Base-by-base conservation (phyloP, 2,888 invertebrate species). In the Cyrtodaria siliqua region DNA sequence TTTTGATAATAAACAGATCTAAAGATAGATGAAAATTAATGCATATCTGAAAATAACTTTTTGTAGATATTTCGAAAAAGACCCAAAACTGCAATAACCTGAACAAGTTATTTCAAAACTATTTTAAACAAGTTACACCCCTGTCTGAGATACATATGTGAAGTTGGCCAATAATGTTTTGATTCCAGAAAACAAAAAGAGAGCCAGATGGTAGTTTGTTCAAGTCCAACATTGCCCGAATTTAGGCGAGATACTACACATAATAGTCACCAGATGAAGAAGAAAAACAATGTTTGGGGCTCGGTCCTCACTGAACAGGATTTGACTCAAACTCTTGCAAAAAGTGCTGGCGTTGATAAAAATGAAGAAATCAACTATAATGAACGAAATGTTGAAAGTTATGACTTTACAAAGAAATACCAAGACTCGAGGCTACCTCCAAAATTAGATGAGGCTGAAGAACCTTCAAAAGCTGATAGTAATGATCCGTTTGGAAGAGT, bases 271-370 rank as follows among this genome's bases (percentile, higher is more conserved):
- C 40, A 38, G 20, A 68, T 33, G n/a, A 81, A 79, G 42, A 84
- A 95, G 69, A 96, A 96, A 92, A 97, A 96, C 89, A 96, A 96
- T 92, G 95, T 97, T 82, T 97, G 97, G 97, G 94, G 95, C 83
- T 93, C 94, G 1, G 94, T 94, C 78, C 92, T 94, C n/a, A 95
- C 97, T 93, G 97, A 97, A 91, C 97, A 97, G 84, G 94, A 96
- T 0, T 93, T 97, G 61, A 95, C 96, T 27, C 96, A 97, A 90
- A 96, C 96, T 86, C 95, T 97, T 93, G 95, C 96, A 85, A 95
- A 97, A 93, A 69, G 75, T 52, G 96, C 96, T 93, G 96, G 96
- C 92, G 96, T 97, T 12, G 76, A 84, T 18, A 81, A 73, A 44
- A 55, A 76, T 8, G 61, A 72, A 4, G 96, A 96, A 92, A 96